phyloP scores from a whole-genome alignment of 1,140 invertebrate genomes.

The Steinernema feltiae region DNA sequence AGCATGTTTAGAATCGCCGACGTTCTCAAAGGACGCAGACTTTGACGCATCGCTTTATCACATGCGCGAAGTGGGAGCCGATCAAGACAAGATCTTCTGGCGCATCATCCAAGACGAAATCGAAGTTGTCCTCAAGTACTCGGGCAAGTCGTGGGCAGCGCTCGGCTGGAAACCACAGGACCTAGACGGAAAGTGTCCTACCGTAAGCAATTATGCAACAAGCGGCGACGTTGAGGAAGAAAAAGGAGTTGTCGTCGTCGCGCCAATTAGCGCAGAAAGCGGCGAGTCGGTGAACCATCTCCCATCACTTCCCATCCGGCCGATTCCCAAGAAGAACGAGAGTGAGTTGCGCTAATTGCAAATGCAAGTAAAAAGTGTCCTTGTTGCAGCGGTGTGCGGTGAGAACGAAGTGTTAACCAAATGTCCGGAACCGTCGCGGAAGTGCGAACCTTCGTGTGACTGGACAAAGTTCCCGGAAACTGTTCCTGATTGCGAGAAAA shows the following conservation, averaged over 20 bases:
- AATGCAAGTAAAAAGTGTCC: background rate
- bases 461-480: slow-evolving; percentile 54
- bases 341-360: background rate
- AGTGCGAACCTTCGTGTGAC: slow-evolving; percentile 52
- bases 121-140: slow-evolving; percentile 53
- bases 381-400: slow-evolving; percentile 22
- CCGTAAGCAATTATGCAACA: slow-evolving; percentile 3
- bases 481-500: slow-evolving; percentile 45
- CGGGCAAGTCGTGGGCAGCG: slow-evolving; percentile 52
- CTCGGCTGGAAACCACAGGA: slow-evolving; percentile 56
- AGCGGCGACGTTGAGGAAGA: background rate
- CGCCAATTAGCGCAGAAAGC: background rate
- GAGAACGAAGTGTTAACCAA: slow-evolving; percentile 47
- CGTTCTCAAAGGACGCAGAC: slow-evolving; percentile 8
- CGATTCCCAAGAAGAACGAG: slow-evolving; percentile 1
- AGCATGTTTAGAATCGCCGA: slow-evolving; percentile 22
- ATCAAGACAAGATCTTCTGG: slow-evolving; percentile 40
- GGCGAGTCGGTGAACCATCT: slow-evolving; percentile 6
- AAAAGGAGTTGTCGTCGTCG: background rate
- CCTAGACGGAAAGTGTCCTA: slow-evolving; percentile 23
- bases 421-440: slow-evolving; percentile 47
- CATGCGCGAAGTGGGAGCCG: slow-evolving; percentile 23
- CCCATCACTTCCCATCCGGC: slow-evolving; percentile 2
- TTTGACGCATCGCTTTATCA: slow-evolving; percentile 35
- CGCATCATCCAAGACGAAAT: slow-evolving; percentile 49